Conservation (phyloP, 2,888 invertebrate species). For the Oscheius sp. region DNA sequence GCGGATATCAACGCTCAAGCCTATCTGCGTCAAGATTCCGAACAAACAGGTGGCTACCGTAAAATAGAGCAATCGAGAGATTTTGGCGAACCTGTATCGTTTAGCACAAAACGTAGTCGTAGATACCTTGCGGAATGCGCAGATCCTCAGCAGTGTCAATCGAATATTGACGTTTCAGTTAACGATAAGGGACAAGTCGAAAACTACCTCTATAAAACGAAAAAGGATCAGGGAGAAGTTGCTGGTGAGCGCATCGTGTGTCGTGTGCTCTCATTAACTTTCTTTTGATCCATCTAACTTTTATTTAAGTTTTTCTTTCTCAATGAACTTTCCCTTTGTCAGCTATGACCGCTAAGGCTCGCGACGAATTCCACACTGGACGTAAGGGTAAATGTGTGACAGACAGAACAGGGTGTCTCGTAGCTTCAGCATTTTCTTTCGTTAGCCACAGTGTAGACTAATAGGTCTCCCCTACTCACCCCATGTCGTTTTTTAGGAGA, state of each 20-base stretch:
- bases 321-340: neutral
- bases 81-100: constrained; percentile 1
- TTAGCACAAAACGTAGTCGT: no score
- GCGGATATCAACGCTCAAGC: constrained; percentile 11
- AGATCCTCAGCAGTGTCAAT: neutral
- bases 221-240: constrained; percentile 43
- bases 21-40: constrained; percentile 29
- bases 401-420: neutral
- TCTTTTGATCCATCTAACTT: neutral
- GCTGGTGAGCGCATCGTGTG: constrained; percentile 36
- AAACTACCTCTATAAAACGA: constrained; percentile 48
- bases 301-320: neutral
- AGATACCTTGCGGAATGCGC: neutral
- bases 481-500: constrained; percentile 30
- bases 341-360: constrained; percentile 17
- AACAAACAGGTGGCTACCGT: constrained; percentile 35
- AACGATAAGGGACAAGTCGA: constrained; percentile 44
- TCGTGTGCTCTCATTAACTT: neutral
- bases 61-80: constrained; percentile 11
- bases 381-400: constrained; percentile 17
- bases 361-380: constrained; percentile 25
- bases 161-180: constrained; percentile 41
- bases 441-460: neutral
- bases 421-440: neutral
- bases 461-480: constrained; percentile 17